Evolutionary conservation across 1,140 invertebrate species (phyloP), one percentile per base, ranked within the genome.

Genomic region (Saccostrea cuccullata): DNA sequence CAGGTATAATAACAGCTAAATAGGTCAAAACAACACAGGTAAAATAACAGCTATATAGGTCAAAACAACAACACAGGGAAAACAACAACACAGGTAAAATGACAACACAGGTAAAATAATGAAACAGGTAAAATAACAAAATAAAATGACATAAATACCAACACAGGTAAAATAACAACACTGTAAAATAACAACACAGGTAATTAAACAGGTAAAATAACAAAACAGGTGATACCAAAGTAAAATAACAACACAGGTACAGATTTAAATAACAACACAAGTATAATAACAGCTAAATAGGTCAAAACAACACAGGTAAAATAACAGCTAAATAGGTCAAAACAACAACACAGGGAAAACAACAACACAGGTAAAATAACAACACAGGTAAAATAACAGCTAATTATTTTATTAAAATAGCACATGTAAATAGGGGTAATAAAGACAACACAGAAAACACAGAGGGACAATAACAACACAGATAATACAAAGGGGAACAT

Each of bases 301-400:
- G 20, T n/a, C n/a, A n/a, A n/a, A 47, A 26, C 73, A 82, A 82
- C 20, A 82, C 73, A 82, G 73, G 73, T 82, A 82, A 47, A n/a
- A n/a, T n/a, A n/a, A n/a, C n/a, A n/a, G n/a, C n/a, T n/a, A n/a
- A n/a, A n/a, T n/a, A n/a, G n/a, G n/a, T 70, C 11, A n/a, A n/a
- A n/a, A n/a, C n/a, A n/a, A n/a, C n/a, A 6, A 58, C 56, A 12
- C 26, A 77, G 13, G 4, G 73, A 47, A 40, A 55, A 5, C 40
- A 83, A 13, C 82, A 83, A 47, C 82, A 83, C 36, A 83, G 82
- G 82, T 83, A 83, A 9, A n/a, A n/a, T n/a, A n/a, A n/a, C n/a
- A n/a, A n/a, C n/a, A 47, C 11, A 40, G 82, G 82, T 83, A 30
- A n/a, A 9, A 8, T 56, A 56, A 6, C 13, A 20, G 94, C 8